phyloP scores from a whole-genome alignment of 23 tunicate species.

The Halocynthia aurantium region DNA sequence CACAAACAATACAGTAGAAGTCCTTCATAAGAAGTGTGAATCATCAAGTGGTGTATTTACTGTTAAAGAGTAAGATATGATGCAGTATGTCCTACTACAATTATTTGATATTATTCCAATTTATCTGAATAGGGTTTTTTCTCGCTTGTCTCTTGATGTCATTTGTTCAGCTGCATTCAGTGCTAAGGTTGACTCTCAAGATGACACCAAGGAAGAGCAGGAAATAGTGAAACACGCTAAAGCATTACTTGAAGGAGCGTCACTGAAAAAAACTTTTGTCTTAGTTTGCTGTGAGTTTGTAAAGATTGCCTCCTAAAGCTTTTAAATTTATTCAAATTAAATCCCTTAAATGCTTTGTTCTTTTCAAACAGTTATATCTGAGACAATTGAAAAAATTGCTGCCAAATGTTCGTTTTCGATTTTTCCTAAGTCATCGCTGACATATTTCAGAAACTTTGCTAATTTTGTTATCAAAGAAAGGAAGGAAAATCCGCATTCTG shows the following conservation, averaged over 20 bases:
- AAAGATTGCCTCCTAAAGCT: too few relatives aligned
- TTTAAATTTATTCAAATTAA: too few relatives aligned
- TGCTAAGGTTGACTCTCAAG: constrained; percentile 40
- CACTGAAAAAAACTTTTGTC: too few relatives aligned
- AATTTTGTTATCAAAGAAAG: constrained; percentile 26
- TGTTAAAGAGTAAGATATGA: constrained; percentile 47
- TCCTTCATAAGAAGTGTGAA: constrained; percentile 9
- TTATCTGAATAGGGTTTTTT: constrained; percentile 15
- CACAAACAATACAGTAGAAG: constrained; percentile 23
- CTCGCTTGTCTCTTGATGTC: constrained; percentile 39
- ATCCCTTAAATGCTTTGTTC: too few relatives aligned
- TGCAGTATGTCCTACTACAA: too few relatives aligned
- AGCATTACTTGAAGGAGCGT: too few relatives aligned
- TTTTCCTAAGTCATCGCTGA: constrained; percentile 24
- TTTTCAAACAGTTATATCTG: constrained; percentile 45
- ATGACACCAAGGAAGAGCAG: too few relatives aligned
- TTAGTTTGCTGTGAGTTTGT: too few relatives aligned
- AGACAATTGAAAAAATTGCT: constrained; percentile 37
- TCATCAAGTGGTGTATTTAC: constrained; percentile 38
- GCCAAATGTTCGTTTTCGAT: constrained; percentile 20
- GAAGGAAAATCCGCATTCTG: not conserved
- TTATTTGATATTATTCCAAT: too few relatives aligned
- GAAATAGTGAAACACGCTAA: too few relatives aligned
- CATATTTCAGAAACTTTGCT: constrained; percentile 18
- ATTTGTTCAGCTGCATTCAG: constrained; percentile 74